These are phyloP conservation scores for Xiphorhynchus elegans DNA, from an alignment of 2,113 vertebrate species.

Conservation along the genomic window DNA sequence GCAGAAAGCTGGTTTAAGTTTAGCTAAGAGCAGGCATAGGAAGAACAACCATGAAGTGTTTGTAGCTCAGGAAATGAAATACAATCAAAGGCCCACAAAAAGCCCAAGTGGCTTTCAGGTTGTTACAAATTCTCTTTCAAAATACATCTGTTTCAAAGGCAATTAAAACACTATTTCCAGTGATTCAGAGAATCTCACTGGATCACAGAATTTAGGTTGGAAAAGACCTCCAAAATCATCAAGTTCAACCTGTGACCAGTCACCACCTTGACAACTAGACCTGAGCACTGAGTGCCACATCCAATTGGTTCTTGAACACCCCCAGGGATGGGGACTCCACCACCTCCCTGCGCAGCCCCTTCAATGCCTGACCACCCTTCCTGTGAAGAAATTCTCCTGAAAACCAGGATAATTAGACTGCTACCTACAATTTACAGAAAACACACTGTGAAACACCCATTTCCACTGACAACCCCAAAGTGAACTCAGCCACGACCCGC, in stretches of 20 bases:
- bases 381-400: background rate
- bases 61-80: background rate
- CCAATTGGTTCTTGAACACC: background rate
- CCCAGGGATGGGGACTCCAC: background rate
- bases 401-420: background rate
- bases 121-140: background rate
- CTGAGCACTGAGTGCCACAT: background rate
- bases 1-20: background rate
- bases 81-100: background rate
- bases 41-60: background rate
- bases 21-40: background rate
- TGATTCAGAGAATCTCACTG: background rate
- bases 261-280: background rate
- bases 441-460: accelerated
- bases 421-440: background rate
- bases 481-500: background rate
- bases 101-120: background rate
- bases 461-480: background rate
- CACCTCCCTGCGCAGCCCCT: background rate
- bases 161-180: background rate
- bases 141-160: background rate
- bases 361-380: background rate
- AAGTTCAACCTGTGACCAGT: background rate
- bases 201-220: background rate
- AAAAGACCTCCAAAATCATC: background rate